Percentiles rank a stretch among this genome's conserved stretches.
These are phyloP conservation scores for Leucophenga varia DNA, from an alignment of 1,140 invertebrate genomes.

Conservation along the genomic window DNA sequence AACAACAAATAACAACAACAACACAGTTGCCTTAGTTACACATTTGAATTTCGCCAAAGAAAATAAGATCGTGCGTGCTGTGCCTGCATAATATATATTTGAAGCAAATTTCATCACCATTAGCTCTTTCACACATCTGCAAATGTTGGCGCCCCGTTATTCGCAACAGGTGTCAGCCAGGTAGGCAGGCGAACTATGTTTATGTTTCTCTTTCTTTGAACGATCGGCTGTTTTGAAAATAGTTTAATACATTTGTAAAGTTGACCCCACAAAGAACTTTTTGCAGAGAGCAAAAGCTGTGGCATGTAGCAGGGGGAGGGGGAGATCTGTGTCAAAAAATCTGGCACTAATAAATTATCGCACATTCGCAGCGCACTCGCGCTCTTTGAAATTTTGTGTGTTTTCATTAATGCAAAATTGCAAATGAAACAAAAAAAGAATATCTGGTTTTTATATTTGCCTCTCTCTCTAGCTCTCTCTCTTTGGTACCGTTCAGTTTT, in stretches of 20 bases:
- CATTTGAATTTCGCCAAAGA: slow-evolving; percentile 18
- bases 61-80: slow-evolving; percentile 37
- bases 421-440: slow-evolving; percentile 25
- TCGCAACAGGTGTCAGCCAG: slow-evolving; percentile 39
- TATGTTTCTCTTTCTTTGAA: slow-evolving; percentile 9
- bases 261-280: no score
- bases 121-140: slow-evolving; percentile 25
- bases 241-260: no score
- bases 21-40: slow-evolving; percentile 12
- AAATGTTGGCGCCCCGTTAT: slow-evolving; percentile 22
- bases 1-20: no score
- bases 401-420: slow-evolving; percentile 38
- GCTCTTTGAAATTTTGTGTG: slow-evolving; percentile 14
- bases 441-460: slow-evolving; percentile 33
- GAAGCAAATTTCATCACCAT: slow-evolving; percentile 11
- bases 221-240: no score
- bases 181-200: no score
- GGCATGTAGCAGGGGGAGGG: no score
- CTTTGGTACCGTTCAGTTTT: no score
- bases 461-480: slow-evolving; percentile 22
- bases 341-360: slow-evolving; percentile 41
- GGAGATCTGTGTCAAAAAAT: slow-evolving; percentile 36
- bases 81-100: slow-evolving; percentile 24
- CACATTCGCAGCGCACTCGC: slow-evolving; percentile 30
- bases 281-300: no score